Percentiles rank a stretch among this genome's conserved stretches.
Conservation (phyloP, 2,888 invertebrate species). For the Platynereis dumerilii region DNA sequence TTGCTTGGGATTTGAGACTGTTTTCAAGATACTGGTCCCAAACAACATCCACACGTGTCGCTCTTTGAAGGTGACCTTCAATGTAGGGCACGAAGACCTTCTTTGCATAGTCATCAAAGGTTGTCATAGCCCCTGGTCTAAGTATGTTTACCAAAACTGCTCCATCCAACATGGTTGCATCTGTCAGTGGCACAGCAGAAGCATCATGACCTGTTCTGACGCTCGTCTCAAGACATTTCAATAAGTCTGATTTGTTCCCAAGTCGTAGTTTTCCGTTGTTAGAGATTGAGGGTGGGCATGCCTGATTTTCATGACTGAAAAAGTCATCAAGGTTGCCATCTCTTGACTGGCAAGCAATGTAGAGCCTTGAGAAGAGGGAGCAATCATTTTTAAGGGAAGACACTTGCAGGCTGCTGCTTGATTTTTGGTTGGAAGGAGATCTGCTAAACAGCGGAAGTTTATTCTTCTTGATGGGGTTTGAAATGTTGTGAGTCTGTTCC, state of each 20-base stretch:
- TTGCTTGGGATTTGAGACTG: conserved; percentile 24
- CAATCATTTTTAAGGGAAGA: no score
- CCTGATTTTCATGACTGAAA: no score
- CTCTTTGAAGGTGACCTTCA: conserved; percentile 10
- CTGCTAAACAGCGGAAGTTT: no score
- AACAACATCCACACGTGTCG: conserved; percentile 26
- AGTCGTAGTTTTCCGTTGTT: not conserved
- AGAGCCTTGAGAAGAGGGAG: no score
- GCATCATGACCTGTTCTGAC: no score
- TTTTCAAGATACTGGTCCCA: conserved; percentile 29
- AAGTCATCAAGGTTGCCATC: no score
- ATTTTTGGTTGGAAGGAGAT: no score
- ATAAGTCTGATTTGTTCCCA: not conserved
- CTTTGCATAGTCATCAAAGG: not conserved
- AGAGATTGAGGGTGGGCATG: not conserved
- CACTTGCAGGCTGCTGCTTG: no score
- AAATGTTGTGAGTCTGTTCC: no score
- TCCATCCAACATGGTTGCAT: conserved; percentile 13
- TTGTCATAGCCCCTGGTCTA: not conserved
- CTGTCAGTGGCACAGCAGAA: not conserved
- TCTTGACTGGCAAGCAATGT: no score
- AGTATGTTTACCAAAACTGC: not conserved
- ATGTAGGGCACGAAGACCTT: conserved; percentile 23
- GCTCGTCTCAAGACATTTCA: not conserved
- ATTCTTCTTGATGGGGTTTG: no score